Evolutionary conservation across 2,797 vertebrate genomes (phyloP).

Genomic region (Paratrypauchen microcephalus): DNA sequence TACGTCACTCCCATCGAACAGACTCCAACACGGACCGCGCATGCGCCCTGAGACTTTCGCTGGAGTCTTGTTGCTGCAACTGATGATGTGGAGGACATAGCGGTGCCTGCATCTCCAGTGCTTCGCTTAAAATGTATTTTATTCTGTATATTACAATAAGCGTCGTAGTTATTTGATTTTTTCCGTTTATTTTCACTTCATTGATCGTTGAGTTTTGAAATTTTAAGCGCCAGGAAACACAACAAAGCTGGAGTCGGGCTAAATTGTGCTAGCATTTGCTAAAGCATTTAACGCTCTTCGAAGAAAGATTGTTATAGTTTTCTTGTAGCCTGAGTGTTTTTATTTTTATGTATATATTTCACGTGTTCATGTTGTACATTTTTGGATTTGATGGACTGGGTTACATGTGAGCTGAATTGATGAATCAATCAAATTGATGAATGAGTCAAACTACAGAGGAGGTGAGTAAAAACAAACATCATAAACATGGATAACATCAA

Average conservation of each 20-base stretch:
- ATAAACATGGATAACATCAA: slow-evolving; percentile 17
- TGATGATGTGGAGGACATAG: slow-evolving; percentile 55
- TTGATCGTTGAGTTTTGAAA: slow-evolving; percentile 2
- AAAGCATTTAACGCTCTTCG: slow-evolving; percentile 29
- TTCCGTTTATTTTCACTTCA: neutral
- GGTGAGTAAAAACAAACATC: slow-evolving; percentile 47
- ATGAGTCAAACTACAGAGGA: slow-evolving; percentile 59
- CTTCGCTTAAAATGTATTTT: slow-evolving; percentile 5
- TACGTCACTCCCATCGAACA: slow-evolving; percentile 1
- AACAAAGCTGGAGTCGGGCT: slow-evolving; percentile 28
- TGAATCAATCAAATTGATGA: slow-evolving; percentile 58
- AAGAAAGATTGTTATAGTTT: slow-evolving; percentile 11
- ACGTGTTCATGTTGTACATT: neutral
- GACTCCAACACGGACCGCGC: slow-evolving; percentile 18
- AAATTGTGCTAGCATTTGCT: slow-evolving; percentile 45
- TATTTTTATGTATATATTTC: neutral
- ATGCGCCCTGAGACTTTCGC: slow-evolving; percentile 42
- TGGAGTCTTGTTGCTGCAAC: slow-evolving; percentile 26
- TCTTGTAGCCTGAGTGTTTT: neutral
- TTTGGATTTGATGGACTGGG: slow-evolving; percentile 15
- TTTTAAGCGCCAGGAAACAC: slow-evolving; percentile 8
- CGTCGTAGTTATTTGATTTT: neutral
- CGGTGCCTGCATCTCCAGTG: slow-evolving; percentile 15
- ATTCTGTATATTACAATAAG: too few relatives aligned
- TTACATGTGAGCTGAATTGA: slow-evolving; percentile 54